Conservation (phyloP, 2,888 invertebrate species). For the Atherix ibis region DNA sequence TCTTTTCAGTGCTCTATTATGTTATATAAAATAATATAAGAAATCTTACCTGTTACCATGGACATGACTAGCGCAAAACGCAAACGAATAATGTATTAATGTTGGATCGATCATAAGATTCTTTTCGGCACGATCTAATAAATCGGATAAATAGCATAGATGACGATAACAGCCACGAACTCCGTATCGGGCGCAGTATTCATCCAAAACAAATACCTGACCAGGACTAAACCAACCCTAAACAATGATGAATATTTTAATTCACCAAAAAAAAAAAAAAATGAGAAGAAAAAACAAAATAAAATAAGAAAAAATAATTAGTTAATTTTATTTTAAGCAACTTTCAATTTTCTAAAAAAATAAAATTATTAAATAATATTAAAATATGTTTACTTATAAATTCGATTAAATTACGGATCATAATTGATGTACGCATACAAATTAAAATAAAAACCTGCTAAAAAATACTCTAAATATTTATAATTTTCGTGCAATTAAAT, state of each 20-base stretch:
- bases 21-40: too few species aligned
- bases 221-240: slow-evolving; percentile 99
- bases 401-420: too few species aligned
- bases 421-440: too few species aligned
- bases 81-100: slow-evolving; percentile 96
- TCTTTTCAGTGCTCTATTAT: too few species aligned
- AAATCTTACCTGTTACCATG: slow-evolving; percentile 96
- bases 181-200: slow-evolving; percentile 94
- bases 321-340: not conserved
- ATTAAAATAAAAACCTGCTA: too few species aligned
- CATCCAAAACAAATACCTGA: slow-evolving; percentile 95
- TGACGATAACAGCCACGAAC: slow-evolving; percentile 95
- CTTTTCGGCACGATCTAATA: slow-evolving; percentile 88
- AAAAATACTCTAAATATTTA: too few species aligned
- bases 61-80: slow-evolving; percentile 98
- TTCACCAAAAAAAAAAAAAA: too few species aligned
- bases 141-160: slow-evolving; percentile 86
- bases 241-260: not conserved
- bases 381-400: too few species aligned
- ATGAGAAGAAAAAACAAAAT: slow-evolving; percentile 5
- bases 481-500: too few species aligned
- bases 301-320: slow-evolving; percentile 1
- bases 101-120: slow-evolving; percentile 95
- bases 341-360: too few species aligned
- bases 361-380: too few species aligned